Evolutionary conservation across 1,140 invertebrate species (phyloP).

Genomic region (Andricus grossulariae): DNA sequence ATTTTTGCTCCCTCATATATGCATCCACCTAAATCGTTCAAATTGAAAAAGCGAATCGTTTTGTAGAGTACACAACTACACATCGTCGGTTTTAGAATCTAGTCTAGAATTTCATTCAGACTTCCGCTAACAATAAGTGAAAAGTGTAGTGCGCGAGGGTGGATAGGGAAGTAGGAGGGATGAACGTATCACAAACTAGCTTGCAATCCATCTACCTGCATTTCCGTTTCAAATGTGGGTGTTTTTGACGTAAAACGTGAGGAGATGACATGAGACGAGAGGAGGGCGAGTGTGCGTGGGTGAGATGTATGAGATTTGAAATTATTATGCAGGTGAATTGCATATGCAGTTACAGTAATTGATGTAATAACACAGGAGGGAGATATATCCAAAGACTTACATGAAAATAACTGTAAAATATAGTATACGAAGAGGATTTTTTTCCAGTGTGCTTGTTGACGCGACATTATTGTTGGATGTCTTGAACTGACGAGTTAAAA

Average conservation of each 20-base stretch:
- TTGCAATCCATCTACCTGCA: slow-evolving; percentile 13
- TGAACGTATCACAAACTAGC: slow-evolving; percentile 5
- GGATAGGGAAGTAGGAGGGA: not conserved
- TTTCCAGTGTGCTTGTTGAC: slow-evolving; percentile 65
- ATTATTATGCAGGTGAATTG: not conserved
- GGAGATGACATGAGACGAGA: slow-evolving; percentile 8
- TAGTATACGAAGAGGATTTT: slow-evolving; percentile 70
- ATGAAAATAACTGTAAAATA: slow-evolving; percentile 74
- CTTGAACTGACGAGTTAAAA: slow-evolving; percentile 48
- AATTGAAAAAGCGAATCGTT: too few species aligned
- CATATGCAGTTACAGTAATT: not conserved
- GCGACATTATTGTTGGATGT: slow-evolving; percentile 58
- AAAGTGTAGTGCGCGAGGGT: not conserved
- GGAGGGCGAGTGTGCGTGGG: not conserved
- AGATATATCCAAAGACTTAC: slow-evolving; percentile 59
- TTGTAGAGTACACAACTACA: too few species aligned
- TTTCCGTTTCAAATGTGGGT: slow-evolving; percentile 24
- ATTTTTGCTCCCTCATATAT: too few species aligned
- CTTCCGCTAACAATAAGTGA: slow-evolving; percentile 15
- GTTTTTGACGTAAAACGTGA: slow-evolving; percentile 10
- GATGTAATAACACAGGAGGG: not conserved
- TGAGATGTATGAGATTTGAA: not conserved
- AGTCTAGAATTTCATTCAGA: slow-evolving; percentile 16
- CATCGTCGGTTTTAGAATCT: not conserved
- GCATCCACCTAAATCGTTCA: too few species aligned